Evolutionary conservation across 2,797 vertebrate genomes (phyloP).

Genomic region (Argentina silus): DNA sequence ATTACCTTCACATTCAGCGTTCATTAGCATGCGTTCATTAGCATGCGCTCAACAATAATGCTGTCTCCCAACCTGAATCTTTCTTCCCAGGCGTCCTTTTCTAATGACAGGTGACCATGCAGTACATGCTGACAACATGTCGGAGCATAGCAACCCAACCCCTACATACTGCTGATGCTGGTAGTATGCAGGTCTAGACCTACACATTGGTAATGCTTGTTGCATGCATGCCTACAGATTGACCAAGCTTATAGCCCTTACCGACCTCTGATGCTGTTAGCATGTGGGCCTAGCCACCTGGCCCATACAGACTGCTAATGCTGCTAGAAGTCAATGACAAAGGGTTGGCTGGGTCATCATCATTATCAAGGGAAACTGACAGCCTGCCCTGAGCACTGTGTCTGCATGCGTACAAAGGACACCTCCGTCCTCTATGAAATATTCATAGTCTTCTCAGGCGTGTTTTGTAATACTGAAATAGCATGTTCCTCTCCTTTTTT

Average conservation of each 20-base stretch:
- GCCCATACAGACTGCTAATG: neutral
- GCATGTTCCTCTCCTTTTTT: neutral
- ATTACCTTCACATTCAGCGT: constrained; percentile 67
- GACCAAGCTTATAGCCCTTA: too few relatives aligned
- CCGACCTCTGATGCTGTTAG: neutral
- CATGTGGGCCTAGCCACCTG: neutral
- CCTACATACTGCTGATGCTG: neutral
- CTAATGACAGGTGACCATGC: constrained; percentile 33
- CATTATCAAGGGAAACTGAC: constrained; percentile 31
- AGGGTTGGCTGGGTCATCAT: constrained; percentile 37
- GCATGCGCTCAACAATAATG: constrained; percentile 66
- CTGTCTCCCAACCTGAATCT: constrained; percentile 51
- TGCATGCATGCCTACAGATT: too few relatives aligned
- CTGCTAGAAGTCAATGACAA: constrained; percentile 25
- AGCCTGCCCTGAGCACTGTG: constrained; percentile 35
- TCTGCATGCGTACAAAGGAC: constrained; percentile 24
- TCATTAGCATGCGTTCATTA: constrained; percentile 60
- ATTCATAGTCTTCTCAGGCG: constrained; percentile 7
- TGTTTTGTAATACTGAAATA: constrained; percentile 11
- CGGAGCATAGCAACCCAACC: too few relatives aligned
- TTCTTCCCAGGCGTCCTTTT: constrained; percentile 38
- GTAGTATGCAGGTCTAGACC: neutral
- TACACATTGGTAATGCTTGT: too few relatives aligned
- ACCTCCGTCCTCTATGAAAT: constrained; percentile 20
- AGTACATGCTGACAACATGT: constrained; percentile 12